Percentiles rank a stretch among this genome's conserved stretches.
Evolutionary conservation across 2,113 vertebrate species (phyloP).

Genomic region (Chlamydotis undulata): DNA sequence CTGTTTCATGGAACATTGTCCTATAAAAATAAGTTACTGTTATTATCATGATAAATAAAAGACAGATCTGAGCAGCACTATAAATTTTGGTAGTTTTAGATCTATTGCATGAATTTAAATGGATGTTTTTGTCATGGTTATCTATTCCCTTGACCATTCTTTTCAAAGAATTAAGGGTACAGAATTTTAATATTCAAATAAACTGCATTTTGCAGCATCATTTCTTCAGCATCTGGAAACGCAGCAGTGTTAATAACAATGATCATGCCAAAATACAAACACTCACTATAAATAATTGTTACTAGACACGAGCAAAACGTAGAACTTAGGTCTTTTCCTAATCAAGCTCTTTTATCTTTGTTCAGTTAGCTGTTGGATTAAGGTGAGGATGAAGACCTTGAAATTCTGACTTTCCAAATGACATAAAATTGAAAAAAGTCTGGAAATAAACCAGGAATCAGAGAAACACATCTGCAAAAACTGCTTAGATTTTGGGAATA

Average conservation of each 20-base stretch:
- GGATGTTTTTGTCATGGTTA: constrained; percentile 72
- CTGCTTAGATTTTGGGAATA: neutral
- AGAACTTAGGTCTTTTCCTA: constrained; percentile 9
- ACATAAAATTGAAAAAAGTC: neutral
- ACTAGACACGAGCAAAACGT: neutral
- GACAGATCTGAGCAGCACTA: constrained; percentile 69
- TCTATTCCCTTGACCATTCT: constrained; percentile 62
- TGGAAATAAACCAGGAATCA: neutral
- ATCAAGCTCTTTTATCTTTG: constrained; percentile 36
- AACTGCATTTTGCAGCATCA: constrained; percentile 46
- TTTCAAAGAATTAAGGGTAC: constrained; percentile 64
- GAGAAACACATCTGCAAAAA: neutral
- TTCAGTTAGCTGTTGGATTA: constrained; percentile 11
- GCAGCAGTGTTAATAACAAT: constrained; percentile 51
- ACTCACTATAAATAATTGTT: constrained; percentile 51
- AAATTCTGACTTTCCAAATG: constrained; percentile 5
- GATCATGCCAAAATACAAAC: constrained; percentile 33
- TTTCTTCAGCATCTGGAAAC: constrained; percentile 54
- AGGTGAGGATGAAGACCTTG: neutral
- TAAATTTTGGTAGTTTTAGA: constrained; percentile 72
- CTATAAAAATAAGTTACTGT: constrained; percentile 71
- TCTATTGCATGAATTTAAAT: constrained; percentile 76
- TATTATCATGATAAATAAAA: constrained; percentile 75
- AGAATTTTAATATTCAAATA: constrained; percentile 72
- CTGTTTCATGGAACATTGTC: constrained; percentile 57